Evolutionary conservation across 2,888 invertebrate species (phyloP).

Genomic region (Camptogramma bilineatum): DNA sequence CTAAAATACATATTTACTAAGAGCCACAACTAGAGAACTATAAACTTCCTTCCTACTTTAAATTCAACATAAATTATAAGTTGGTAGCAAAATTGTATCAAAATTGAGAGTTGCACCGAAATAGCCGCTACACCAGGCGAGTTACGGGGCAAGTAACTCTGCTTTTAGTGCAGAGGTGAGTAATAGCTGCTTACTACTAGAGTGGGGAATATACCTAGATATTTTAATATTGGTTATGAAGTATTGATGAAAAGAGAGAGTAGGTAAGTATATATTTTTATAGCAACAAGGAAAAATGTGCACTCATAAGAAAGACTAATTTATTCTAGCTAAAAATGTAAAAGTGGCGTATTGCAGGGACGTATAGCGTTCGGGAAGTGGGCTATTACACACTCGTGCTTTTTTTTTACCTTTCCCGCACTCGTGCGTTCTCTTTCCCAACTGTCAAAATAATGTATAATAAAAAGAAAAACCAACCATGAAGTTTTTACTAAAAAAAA

Average conservation of each 20-base stretch:
- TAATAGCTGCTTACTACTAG: constrained; percentile 28
- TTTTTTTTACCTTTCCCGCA: too few species aligned
- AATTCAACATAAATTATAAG: constrained; percentile 46
- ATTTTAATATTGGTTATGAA: constrained; percentile 5
- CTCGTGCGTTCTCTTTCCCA: too few species aligned
- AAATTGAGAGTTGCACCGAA: constrained; percentile 38
- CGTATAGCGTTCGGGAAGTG: too few species aligned
- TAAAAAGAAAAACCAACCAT: too few species aligned
- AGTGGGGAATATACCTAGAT: constrained; percentile 20
- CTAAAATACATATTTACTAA: constrained; percentile 26
- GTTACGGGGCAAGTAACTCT: constrained; percentile 42
- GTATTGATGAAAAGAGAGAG: neutral
- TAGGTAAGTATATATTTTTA: too few species aligned
- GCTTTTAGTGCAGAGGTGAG: constrained; percentile 37
- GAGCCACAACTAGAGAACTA: constrained; percentile 17
- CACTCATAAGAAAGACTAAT: too few species aligned
- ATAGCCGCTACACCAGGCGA: constrained; percentile 33
- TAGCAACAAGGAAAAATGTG: too few species aligned
- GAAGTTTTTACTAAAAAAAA: too few species aligned
- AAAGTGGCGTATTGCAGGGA: too few species aligned
- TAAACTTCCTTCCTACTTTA: constrained; percentile 37
- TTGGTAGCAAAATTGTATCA: constrained; percentile 43
- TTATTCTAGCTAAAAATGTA: too few species aligned
- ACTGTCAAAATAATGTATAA: too few species aligned
- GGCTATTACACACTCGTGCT: too few species aligned